Conservation (phyloP, 2,113 vertebrate species). For the Pedetes capensis region DNA sequence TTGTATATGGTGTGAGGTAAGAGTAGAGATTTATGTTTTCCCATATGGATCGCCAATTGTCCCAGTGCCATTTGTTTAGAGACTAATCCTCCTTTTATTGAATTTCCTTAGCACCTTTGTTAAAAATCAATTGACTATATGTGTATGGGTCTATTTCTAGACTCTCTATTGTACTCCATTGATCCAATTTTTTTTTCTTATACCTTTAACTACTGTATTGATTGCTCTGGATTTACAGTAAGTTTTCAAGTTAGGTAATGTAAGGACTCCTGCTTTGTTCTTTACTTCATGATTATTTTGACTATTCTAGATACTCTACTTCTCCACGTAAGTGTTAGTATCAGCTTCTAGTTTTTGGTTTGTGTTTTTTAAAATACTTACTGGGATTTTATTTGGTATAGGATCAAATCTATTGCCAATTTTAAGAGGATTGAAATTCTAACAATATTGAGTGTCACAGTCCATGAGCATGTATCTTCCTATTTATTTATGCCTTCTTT, state of each 20-base stretch:
- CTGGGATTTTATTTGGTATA: background rate
- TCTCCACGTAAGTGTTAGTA: background rate
- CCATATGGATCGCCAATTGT: background rate
- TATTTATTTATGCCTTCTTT: background rate
- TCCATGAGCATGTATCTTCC: background rate
- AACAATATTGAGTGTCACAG: background rate
- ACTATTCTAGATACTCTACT: background rate
- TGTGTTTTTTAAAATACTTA: background rate
- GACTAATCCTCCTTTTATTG: background rate
- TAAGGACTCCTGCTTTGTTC: background rate
- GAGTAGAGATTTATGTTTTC: background rate
- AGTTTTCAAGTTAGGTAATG: background rate
- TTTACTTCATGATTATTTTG: background rate
- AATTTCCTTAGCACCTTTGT: conserved; percentile 32
- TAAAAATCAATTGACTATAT: conserved; percentile 21
- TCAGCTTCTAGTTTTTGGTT: background rate
- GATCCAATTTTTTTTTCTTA: background rate
- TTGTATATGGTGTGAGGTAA: conserved; percentile 25
- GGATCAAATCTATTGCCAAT: background rate
- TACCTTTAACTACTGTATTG: background rate
- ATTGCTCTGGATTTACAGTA: conserved; percentile 27
- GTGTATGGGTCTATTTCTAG: conserved; percentile 24
- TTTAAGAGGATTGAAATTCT: background rate
- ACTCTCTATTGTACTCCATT: background rate
- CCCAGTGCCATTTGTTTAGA: background rate